Base-by-base conservation (phyloP, 2,888 invertebrate species). In the Campaea margaritaria region DNA sequence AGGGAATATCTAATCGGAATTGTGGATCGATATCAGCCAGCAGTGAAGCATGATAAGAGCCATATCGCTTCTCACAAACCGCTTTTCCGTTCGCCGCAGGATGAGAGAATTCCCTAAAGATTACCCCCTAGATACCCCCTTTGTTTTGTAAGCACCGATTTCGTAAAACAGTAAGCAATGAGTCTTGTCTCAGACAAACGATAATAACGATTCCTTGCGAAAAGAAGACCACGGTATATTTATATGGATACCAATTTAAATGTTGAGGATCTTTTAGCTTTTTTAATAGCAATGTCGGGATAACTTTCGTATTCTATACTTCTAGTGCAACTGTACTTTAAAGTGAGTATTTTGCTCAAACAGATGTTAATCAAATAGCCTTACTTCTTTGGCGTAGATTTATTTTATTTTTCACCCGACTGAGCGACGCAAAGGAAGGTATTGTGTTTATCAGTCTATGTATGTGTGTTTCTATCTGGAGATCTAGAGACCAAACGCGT, bases 61-160 rank as follows among this genome's bases (percentile, higher is more conserved):
- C 36, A 64, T 69, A 69, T 64, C 65, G 61, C 53, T 55, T 65
- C 64, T 50, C 55, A 38, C 27, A 50, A 69, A 64, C 61, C 62
- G 67, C 58, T 63, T 63, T 59, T 16, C 55, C 54, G 62, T 58
- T 62, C 45, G 62, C 69, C 67, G 64, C 65, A 64, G 65, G 67
- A 67, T 63, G 51, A 52, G 62, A 58, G 55, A 61, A 64, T 67
- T 69, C 69, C 67, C 69, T 42, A 48, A 62, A 69, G 65, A 67
- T 65, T 62, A 41, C 58, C 57, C 54, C 62, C 31, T 31, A 31
- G 31, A 31, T 31, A 31, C 9, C 31, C 10, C 50, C 59, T 67
- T 66, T 69, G 69, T 69, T 67, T 65, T 61, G 64, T 56, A 56
- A 56, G 55, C 47, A 61, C 46, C 60, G 57, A 55, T 63, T 64